Base-by-base conservation (phyloP, 2,888 invertebrate species). In the Unio pictorum region DNA sequence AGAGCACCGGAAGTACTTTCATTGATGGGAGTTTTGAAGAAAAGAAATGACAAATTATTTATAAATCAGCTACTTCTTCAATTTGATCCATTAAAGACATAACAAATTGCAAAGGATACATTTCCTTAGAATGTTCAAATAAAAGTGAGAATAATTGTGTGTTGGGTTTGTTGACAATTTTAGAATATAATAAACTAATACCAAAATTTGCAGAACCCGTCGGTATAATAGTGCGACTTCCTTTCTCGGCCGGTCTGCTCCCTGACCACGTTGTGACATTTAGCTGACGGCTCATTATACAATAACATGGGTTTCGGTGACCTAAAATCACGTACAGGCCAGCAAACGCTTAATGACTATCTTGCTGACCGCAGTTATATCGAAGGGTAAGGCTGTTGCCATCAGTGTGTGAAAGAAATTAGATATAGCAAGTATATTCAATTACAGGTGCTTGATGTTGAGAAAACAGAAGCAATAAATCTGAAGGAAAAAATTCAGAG, bases 331-430 rank as follows among this genome's bases (percentile, higher is more conserved):
- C 93, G 94, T 83, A 93, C 94, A 88, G 96, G 96, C 77, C 92
- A 96, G 56, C 93, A 94, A 90, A 94, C 95, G 87, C 92, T 98
- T 77, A 95, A 98, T 91, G 92, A 92, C 81, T 95, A 93, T 91
- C 92, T 98, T 83, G 94, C 94, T 81, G 94, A 95, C 85, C 94
- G 93, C 88, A 97, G 97, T 91, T 98, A 97, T 91, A 93, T 98
- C 84, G 94, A 93, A 87, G 97, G 97, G 97, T 97, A 74, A 60
- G 23, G 1, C 26, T 1, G 11, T 18, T 23, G 8, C 20, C 17
- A 58, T 26, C 58, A 26, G 1, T 26, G 26, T 4, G 26, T 61
- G 30, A 26, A 45, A 45, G 34, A 34, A 34, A 34, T 28, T 4
- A 4, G 28, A 28, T 28, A 30, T 5, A 30, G 30, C 3, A 30